phyloP scores from a whole-genome alignment of 2,797 vertebrate genomes.

The Crenuchus spilurus region DNA sequence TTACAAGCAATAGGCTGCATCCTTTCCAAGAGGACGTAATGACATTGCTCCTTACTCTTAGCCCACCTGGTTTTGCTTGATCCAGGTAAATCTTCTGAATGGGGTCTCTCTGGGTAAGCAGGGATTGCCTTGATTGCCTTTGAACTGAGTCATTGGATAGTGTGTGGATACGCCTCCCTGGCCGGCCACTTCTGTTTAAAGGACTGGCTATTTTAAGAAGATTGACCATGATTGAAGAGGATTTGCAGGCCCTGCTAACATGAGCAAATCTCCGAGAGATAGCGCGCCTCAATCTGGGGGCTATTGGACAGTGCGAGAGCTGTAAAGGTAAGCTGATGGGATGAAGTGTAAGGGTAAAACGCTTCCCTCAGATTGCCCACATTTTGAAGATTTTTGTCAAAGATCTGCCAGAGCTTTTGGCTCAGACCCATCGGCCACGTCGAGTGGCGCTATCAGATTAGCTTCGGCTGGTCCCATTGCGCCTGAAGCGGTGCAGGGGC shows the following conservation, averaged over 20 bases:
- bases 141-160: slow-evolving; percentile 46
- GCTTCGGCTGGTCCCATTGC: slow-evolving; percentile 39
- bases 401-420: slow-evolving; percentile 54
- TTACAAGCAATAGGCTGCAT: background rate
- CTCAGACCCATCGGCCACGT: slow-evolving; percentile 47
- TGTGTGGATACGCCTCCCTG: slow-evolving; percentile 39
- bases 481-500: slow-evolving; percentile 47
- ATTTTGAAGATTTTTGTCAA: slow-evolving; percentile 52
- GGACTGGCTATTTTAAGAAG: slow-evolving; percentile 54
- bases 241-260: slow-evolving; percentile 53
- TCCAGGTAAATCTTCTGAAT: slow-evolving; percentile 45
- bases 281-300: slow-evolving; percentile 38
- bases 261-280: slow-evolving; percentile 47
- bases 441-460: slow-evolving; percentile 58
- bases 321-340: slow-evolving; percentile 40
- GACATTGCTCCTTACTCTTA: slow-evolving; percentile 12
- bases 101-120: slow-evolving; percentile 38
- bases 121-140: slow-evolving; percentile 50
- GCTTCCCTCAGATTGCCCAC: slow-evolving; percentile 46
- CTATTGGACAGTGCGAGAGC: slow-evolving; percentile 25
- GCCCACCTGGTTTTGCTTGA: slow-evolving; percentile 28
- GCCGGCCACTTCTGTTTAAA: slow-evolving; percentile 47
- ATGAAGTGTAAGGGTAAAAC: slow-evolving; percentile 46
- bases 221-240: slow-evolving; percentile 59
- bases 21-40: slow-evolving; percentile 29